Conservation (phyloP, 2,888 invertebrate species). For the Amphipoea oculea region DNA sequence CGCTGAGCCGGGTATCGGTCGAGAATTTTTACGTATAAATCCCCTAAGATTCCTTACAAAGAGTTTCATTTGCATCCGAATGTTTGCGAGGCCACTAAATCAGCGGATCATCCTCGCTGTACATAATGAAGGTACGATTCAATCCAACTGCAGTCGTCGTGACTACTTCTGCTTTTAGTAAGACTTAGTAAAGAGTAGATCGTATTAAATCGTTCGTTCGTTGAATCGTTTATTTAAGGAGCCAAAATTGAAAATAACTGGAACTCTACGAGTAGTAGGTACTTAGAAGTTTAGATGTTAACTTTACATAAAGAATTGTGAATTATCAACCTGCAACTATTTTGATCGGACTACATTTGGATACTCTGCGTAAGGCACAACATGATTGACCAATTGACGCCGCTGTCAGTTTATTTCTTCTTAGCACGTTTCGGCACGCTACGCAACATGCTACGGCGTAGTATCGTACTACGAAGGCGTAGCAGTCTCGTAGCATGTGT, state of each 20-base stretch:
- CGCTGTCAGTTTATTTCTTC: not conserved
- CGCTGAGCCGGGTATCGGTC: constrained; percentile 75
- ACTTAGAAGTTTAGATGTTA: not conserved
- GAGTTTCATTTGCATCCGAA: constrained; percentile 87
- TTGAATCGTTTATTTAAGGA: not conserved
- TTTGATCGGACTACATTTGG: not conserved
- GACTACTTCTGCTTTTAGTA: constrained; percentile 44
- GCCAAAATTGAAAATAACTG: not conserved
- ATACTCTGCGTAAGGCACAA: not conserved
- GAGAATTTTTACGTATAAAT: constrained; percentile 86
- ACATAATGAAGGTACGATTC: constrained; percentile 47
- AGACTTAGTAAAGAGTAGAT: constrained; percentile 16
- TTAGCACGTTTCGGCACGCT: not conserved
- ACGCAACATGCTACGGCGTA: not conserved
- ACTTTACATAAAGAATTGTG: not conserved
- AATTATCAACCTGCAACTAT: not conserved
- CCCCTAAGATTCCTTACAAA: constrained; percentile 88
- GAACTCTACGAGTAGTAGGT: not conserved
- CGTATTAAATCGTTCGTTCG: not conserved
- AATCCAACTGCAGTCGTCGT: constrained; percentile 26
- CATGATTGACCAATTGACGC: not conserved
- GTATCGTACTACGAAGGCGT: not conserved
- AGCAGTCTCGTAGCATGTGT: not conserved
- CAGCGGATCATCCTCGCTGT: constrained; percentile 47
- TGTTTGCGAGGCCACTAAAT: constrained; percentile 72